A percentile compares a stretch with the other conserved stretches of the same genome.
These are phyloP conservation scores for Mycalesis mineus DNA, from an alignment of 2,888 invertebrate species.

Conservation along the genomic window DNA sequence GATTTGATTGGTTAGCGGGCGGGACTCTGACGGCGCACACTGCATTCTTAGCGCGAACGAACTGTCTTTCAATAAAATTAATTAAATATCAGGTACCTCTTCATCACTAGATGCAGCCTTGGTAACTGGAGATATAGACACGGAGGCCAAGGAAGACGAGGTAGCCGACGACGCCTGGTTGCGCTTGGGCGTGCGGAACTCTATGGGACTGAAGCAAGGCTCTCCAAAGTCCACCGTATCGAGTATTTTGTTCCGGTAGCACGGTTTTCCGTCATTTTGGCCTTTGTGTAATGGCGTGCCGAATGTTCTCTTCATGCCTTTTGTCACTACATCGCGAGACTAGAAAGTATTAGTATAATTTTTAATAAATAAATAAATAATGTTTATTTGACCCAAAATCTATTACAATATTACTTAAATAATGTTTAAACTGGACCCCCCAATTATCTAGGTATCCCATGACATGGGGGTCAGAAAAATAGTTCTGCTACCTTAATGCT, in stretches of 20 bases:
- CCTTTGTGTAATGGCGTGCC: slow-evolving; percentile 58
- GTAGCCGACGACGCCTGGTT: slow-evolving; percentile 46
- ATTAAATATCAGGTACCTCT: too few species aligned
- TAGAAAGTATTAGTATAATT: slow-evolving; percentile 26
- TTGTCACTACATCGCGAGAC: slow-evolving; percentile 51
- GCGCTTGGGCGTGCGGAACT: slow-evolving; percentile 56
- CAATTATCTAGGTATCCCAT: too few species aligned
- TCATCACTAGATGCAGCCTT: slow-evolving; percentile 63
- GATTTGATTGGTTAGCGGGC: too few species aligned
- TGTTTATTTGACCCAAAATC: too few species aligned
- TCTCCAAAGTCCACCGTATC: slow-evolving; percentile 64
- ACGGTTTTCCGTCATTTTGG: slow-evolving; percentile 40
- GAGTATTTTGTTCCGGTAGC: slow-evolving; percentile 62
- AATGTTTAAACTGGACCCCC: too few species aligned
- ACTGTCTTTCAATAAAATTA: too few species aligned
- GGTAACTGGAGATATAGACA: slow-evolving; percentile 60
- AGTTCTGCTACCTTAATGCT: too few species aligned
- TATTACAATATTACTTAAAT: too few species aligned
- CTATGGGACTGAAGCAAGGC: slow-evolving; percentile 63
- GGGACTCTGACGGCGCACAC: too few species aligned
- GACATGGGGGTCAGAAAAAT: too few species aligned
- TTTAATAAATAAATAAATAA: too few species aligned
- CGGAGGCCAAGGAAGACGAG: slow-evolving; percentile 54
- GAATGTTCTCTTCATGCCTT: slow-evolving; percentile 68
- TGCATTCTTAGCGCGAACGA: too few species aligned